phyloP scores from a whole-genome alignment of 1,140 invertebrate genomes.

The Anoplophora glabripennis region DNA sequence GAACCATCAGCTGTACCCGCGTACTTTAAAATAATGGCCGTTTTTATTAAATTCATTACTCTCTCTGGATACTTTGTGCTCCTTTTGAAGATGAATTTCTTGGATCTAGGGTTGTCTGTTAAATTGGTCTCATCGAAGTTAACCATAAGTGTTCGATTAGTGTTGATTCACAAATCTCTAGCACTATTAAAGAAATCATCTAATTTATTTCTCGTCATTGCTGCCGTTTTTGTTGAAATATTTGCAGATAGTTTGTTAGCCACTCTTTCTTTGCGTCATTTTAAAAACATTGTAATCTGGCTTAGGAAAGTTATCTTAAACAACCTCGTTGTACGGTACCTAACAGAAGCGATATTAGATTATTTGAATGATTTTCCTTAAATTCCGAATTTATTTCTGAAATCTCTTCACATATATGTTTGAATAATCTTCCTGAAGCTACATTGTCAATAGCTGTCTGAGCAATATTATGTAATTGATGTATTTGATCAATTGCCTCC shows the following conservation, averaged over 20 bases:
- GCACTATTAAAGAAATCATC: neutral
- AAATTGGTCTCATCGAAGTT: conserved; percentile 22
- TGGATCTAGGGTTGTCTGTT: conserved; percentile 45
- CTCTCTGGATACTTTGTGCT: conserved; percentile 44
- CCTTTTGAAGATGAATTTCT: conserved; percentile 42
- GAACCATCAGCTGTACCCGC: conserved; percentile 4
- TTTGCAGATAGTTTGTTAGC: neutral
- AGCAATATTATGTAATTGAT: too few relatives aligned
- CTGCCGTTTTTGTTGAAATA: conserved; percentile 1
- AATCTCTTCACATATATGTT: too few relatives aligned
- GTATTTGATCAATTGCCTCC: too few relatives aligned
- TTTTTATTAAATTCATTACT: conserved; percentile 37
- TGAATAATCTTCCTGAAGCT: too few relatives aligned
- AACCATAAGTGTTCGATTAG: neutral
- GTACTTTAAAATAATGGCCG: conserved; percentile 9
- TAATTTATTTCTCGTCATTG: conserved; percentile 1
- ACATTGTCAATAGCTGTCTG: too few relatives aligned
- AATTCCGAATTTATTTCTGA: too few relatives aligned
- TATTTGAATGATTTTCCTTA: too few relatives aligned
- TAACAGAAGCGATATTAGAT: too few relatives aligned
- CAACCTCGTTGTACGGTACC: too few relatives aligned
- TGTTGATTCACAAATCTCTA: neutral
- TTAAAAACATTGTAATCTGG: too few relatives aligned
- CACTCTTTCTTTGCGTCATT: neutral
- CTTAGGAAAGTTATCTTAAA: too few relatives aligned